A percentile compares a stretch with the other conserved stretches of the same genome.
Conservation (phyloP, 2,888 invertebrate genomes). For the Ceriagrion tenellum region DNA sequence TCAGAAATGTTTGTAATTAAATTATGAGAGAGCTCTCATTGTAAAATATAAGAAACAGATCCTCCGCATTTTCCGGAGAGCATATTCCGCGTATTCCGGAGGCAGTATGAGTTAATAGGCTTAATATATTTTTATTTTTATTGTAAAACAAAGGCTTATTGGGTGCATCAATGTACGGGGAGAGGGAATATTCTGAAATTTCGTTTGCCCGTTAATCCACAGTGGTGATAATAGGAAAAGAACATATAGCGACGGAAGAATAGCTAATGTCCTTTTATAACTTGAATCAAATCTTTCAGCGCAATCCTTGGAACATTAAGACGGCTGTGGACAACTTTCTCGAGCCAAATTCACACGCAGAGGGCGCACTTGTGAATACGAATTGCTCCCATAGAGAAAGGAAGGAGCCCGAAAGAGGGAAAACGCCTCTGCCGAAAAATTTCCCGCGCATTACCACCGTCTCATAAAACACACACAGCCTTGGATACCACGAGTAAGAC, state of each 20-base stretch:
- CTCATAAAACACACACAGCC: conserved; percentile 25
- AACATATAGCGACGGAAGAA: not conserved
- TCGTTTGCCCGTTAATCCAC: no score
- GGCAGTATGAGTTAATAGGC: no score
- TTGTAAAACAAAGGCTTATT: no score
- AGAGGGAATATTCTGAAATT: no score
- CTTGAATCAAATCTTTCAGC: not conserved
- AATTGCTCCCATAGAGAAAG: not conserved
- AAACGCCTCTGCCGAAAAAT: not conserved
- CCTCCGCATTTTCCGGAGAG: no score
- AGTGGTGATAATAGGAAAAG: no score
- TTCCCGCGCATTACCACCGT: conserved; percentile 10
- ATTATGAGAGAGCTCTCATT: no score
- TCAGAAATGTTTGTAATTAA: no score
- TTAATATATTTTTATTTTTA: no score
- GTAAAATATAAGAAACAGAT: no score
- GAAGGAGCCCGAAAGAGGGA: not conserved
- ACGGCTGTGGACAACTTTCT: not conserved
- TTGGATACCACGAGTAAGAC: conserved; percentile 37
- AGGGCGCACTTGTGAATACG: not conserved
- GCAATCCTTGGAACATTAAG: not conserved
- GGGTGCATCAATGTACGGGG: no score
- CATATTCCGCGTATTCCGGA: no score
- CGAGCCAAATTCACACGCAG: not conserved
- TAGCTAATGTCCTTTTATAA: not conserved